Evolutionary conservation across 2,113 vertebrate genomes (phyloP), one percentile per base, ranked within the genome.

Genomic region (Oncorhynchus kisutch): DNA sequence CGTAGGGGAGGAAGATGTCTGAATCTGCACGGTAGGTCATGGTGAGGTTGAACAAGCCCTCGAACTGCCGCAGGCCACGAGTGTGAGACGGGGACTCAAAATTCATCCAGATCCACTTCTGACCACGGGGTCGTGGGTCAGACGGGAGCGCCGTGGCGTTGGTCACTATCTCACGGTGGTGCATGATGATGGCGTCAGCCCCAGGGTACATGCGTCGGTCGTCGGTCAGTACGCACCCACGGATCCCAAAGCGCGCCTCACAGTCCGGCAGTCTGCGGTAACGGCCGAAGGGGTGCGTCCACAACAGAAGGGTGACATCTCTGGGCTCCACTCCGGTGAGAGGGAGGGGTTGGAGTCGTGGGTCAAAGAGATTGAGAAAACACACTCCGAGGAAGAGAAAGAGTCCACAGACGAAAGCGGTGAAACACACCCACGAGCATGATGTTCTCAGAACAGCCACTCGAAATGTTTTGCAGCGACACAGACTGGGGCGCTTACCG

Each of bases 41-140:
- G 0, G 96, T 98, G 92, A 96, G 95, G 86, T 99, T 98, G 84
- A 98, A 97, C 7, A 95, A 13, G 0, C 87, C 91, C 0, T 85
- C 84, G 5, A 97, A 74, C 0, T 18, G 70, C 8, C 81, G 74
- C 79, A 97, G 85, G 0, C 85, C 82, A 0, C 81, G 81, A 0
- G 95, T 93, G 85, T 99, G 92, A 1, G 93, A 73, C 1, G 96
- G 97, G 0, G 97, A 97, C 91, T 99, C 97, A 70, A 95, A 95
- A 92, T 97, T 97, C 94, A 98, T 94, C 97, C 97, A 99, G 2
- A 98, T 94, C 97, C 97, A 98, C 73, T 92, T 96, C 82, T 98
- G 97, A 2, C 45, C 84, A 0, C 67, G 74, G 0, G 95, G 94
- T 2, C 96, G 91, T 0, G 84, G 73, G 1, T 78, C 76, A 4